Evolutionary conservation across 2,113 vertebrate species (phyloP), one percentile per base, ranked within the genome.

Genomic region (Hyla sarda): DNA sequence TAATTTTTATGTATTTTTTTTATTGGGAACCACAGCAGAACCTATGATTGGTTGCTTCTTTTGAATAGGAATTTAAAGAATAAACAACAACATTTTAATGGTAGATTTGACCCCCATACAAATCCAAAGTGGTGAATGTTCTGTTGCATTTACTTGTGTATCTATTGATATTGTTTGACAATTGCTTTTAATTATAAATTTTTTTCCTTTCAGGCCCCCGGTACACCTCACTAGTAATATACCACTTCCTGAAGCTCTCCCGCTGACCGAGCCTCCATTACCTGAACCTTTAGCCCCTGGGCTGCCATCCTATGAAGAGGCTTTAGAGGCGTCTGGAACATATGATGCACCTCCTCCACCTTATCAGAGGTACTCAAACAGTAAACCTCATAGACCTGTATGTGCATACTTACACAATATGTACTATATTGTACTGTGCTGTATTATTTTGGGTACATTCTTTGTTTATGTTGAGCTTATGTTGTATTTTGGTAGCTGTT

Each of bases 311-410:
- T 97, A 97, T 85, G 94, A 92, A 5, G 95, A 98, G 50, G 96
- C 94, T 12, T 88, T 97, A 87, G 90, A 77, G 37, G 89, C 84
- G 75, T 93, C 94, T 0, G 96, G 96, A 0, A 93, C 94, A 52
- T 92, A 98, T 0, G 96, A 98, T 7, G 95, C 95, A 2, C 95
- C 95, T 0, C 96, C 96, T 0, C 97, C 97, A 0, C 95, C 96
- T 0, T 98, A 98, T 83, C 90, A 94, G 71, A 95, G 96, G 97
- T 97, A 89, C 3, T 48, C 12, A 11, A 30, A 10, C 47, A 1
- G 8, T 30, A 69, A 17, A 34, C 65, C 30, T 69, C 60, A 60
- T 12, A 25, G 8, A 12, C 6, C 9, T 60, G n/a, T 16, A 28
- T 3, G 60, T 13, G 3, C 3, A 56, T 41, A 41, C 3, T 5